These are phyloP conservation scores for Phalera bucephala DNA, from an alignment of 2,888 invertebrate species.

Conservation along the genomic window DNA sequence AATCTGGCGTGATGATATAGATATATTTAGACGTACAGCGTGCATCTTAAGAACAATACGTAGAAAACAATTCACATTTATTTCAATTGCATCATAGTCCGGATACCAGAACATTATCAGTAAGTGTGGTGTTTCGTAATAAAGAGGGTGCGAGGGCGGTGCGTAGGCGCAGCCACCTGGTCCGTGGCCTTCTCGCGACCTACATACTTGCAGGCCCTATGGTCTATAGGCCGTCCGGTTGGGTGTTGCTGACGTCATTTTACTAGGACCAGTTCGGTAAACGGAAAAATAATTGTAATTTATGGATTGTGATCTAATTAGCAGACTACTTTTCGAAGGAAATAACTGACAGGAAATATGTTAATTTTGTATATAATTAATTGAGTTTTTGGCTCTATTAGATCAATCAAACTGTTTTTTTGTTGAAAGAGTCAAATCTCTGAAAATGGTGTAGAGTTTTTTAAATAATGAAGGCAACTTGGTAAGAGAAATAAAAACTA, in stretches of 20 bases:
- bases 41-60: too few species aligned
- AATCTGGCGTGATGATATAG: too few species aligned
- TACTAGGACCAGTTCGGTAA: constrained; percentile 14
- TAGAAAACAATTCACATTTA: too few species aligned
- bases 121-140: constrained; percentile 23
- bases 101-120: constrained; percentile 6
- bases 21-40: too few species aligned
- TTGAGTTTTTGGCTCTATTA: too few species aligned
- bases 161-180: constrained; percentile 62
- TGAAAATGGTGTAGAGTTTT: too few species aligned
- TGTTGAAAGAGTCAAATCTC: too few species aligned
- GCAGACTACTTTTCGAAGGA: constrained; percentile 16
- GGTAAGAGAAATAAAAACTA: too few species aligned
- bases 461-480: too few species aligned
- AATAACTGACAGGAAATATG: constrained; percentile 14
- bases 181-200: constrained; percentile 53
- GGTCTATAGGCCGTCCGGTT: constrained; percentile 38
- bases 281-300: constrained; percentile 23
- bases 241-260: constrained; percentile 20
- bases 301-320: constrained; percentile 23
- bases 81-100: background rate
- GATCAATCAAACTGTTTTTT: too few species aligned
- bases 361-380: too few species aligned
- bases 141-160: constrained; percentile 50
- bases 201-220: constrained; percentile 40